Percentiles rank a stretch among this genome's conserved stretches.
Evolutionary conservation across 2,797 vertebrate species (phyloP).

Genomic region (Ficedula albicollis): DNA sequence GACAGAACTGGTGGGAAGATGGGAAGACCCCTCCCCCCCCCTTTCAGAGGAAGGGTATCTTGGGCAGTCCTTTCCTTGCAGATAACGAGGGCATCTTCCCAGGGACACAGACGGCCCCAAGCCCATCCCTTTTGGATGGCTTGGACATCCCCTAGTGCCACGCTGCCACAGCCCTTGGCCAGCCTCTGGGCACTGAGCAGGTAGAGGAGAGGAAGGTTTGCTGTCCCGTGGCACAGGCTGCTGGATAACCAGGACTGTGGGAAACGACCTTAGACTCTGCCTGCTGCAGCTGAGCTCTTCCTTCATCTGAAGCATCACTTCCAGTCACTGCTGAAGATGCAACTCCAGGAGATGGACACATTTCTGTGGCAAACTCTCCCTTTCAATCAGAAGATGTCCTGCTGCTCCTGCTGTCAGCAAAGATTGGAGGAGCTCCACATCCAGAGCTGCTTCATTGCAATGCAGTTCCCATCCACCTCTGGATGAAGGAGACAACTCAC

Average conservation of each 20-base stretch:
- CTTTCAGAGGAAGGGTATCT: neutral
- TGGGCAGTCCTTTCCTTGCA: neutral
- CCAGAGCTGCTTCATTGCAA: neutral
- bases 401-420: neutral
- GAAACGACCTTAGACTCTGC: neutral
- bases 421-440: neutral
- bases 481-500: neutral
- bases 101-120: neutral
- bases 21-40: neutral
- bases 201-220: neutral
- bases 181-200: neutral
- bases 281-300: neutral
- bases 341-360: neutral
- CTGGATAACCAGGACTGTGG: fast-evolving
- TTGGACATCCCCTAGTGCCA: neutral
- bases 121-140: neutral
- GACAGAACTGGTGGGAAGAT: neutral
- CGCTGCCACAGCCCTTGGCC: neutral
- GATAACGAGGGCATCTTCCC: neutral
- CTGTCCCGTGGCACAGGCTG: neutral
- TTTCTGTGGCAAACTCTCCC: neutral
- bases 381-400: neutral
- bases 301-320: neutral
- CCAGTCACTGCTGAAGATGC: neutral
- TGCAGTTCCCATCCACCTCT: neutral